Base-by-base conservation (phyloP, 2,888 invertebrate species). In the Chloroclysta siterata region DNA sequence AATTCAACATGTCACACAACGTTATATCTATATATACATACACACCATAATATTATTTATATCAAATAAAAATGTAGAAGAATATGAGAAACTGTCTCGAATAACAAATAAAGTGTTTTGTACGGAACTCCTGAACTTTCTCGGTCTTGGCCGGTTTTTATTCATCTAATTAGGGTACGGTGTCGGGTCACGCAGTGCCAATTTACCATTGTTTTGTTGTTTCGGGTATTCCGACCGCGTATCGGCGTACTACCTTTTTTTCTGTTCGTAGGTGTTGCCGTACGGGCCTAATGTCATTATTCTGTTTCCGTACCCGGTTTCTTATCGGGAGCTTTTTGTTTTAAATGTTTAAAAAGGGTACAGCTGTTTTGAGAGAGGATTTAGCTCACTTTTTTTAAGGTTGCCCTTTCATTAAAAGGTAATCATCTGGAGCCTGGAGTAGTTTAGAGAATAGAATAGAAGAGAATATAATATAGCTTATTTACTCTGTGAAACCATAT, bases 181-280 rank as follows among this genome's bases (percentile, higher is more conserved):
- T 55, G 53, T 63, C 56, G 57, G 62, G 69, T 68, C 71, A 72
- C 69, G 70, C 65, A 62, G 62, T 61, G 67, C 67, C 72, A 73
- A 74, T 72, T 74, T 70, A 69, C 66, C 71, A 73, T 73, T 72
- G 71, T 72, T 70, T 65, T 41, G 39, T 33, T 65, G 61, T 60
- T 70, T 71, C 71, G 71, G 61, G 68, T 69, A 76, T 85, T 84
- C 82, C 71, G 72, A 72, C 73, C 85, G 72, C 86, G 84, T 81
- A 76, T 74, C 75, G 46, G 36, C 42, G 57, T 36, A 57, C 66
- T 55, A 55, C 66, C 68, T 62, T 70, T 71, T 46, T 46, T 46
- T 15, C 15, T 46, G 17, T 17, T 46, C 17, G 46, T 17, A 53
- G 60, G 60, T 64, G 60, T 56, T 60, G 52, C 46, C 57, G 36